Evolutionary conservation across 92 coral and sea anemone genomes (phyloP), one percentile per base, ranked within the genome.

Genomic region (Micromussa lordhowensis): DNA sequence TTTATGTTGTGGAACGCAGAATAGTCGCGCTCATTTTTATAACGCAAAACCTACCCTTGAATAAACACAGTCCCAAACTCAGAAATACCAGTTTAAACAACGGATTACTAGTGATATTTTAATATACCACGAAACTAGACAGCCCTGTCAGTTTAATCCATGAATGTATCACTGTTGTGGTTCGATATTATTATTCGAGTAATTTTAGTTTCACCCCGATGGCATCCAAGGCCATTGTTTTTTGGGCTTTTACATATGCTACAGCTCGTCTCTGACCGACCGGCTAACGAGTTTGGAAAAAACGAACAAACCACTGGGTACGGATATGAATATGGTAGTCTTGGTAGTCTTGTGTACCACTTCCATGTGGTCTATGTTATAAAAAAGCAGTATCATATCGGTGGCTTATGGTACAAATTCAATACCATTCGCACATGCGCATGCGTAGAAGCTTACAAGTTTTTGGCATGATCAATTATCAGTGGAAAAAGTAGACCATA

Each of bases 61-160:
- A 57, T 48, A 70, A 83, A 83, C 54, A 71, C 4, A 63, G 75
- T 29, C 9, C 64, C 21, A 82, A 70, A 49, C 70, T 72, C 75
- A 38, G 79, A 54, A 71, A 18, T 29, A 48, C 66, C 79, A 55
- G 69, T 6, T 72, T 61, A 73, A 83, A 70, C 78, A 83, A 49
- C 10, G 66, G 86, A 83, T 51, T 51, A 69, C 30, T 59, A 28
- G 64, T 71, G 78, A 51, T 82, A 49, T 82, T 82, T 82, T 68
- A 82, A 82, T 82, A 69, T 17, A 83, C 51, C 68, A 29, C 28
- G 87, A 72, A 21, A 49, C 1, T 13, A 49, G 68, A 70, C 78
- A 70, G 30, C 87, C 57, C 32, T 64, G 36, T 26, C 55, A 38
- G 75, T 63, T n/a, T n/a, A 63, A 28, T 35, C 68, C 26, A 79